Base-by-base conservation (phyloP, 2,888 invertebrate genomes). In the Agonum fuliginosum region DNA sequence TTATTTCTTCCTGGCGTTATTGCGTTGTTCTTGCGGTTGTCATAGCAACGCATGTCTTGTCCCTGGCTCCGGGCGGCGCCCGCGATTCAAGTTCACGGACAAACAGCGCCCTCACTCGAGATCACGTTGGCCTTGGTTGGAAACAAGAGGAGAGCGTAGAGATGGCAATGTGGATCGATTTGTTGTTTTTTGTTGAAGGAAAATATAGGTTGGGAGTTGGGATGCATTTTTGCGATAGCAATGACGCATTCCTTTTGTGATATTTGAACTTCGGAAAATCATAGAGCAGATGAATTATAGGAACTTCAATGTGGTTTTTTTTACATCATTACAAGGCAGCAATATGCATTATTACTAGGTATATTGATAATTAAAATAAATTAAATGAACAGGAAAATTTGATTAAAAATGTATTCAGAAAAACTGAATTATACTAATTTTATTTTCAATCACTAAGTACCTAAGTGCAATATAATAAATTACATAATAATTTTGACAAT, bases 81-180 rank as follows among this genome's bases (percentile, higher is more conserved):
- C 30, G 58, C 58, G 54, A 54, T 74, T 74, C 74, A 74, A 62
- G 72, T 72, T 72, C 72, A 72, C 22, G 72, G 72, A 72, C 72
- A 54, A 14, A 37, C 17, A 14, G 30, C 30, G 30, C 22, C 74
- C 74, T 41, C 74, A 62, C 74, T 41, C 74, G 20, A 62, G 41
- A 74, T 65, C 74, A 43, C 14, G 74, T 74, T 74, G 65, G 62
- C 74, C 27, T 65, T 62, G 74, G 62, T 74, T 62, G 74, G 74
- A 19, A 43, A 74, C 30, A 51, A 51, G 17, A 51, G 17, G 51
- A 17, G 12, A 20, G 46, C n/a, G 20, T 24, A 41, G 43, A 62
- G 62, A 10, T 58, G 37, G 62, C 46, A 74, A 46, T 62, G 34
- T 41, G 54, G 54, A 67, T 67, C 37, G 43, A 67, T 67, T 17